phyloP scores from a whole-genome alignment of 2,888 invertebrate genomes.

The Cerceris rybyensis region DNA sequence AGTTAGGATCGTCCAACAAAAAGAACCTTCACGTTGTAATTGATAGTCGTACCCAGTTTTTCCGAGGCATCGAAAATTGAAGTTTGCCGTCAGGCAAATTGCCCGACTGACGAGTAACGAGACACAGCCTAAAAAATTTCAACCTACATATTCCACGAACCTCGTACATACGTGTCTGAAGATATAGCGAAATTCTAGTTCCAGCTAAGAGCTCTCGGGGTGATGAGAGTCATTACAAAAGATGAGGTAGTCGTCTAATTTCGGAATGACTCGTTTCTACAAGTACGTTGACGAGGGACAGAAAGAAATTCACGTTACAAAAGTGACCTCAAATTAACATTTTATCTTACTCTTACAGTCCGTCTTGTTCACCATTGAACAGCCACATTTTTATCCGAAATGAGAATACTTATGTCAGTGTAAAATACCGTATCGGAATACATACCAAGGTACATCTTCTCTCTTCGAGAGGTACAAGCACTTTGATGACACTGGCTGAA shows the following conservation, averaged over 20 bases:
- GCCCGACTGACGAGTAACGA: slow-evolving; percentile 27
- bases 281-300: slow-evolving; percentile 2
- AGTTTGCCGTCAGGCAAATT: slow-evolving; percentile 5
- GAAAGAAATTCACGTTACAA: slow-evolving; percentile 1
- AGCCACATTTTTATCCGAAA: neutral
- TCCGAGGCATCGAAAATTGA: neutral
- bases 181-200: slow-evolving; percentile 29
- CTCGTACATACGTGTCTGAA: neutral
- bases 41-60: neutral
- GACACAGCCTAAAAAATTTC: slow-evolving; percentile 15
- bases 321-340: slow-evolving; percentile 46
- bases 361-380: neutral
- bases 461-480: no score
- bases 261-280: slow-evolving; percentile 41
- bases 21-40: no score
- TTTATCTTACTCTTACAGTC: slow-evolving; percentile 22
- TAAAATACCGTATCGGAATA: no score
- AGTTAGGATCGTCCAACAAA: no score
- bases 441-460: no score
- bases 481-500: neutral
- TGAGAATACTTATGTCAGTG: neutral
- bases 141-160: neutral
- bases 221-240: slow-evolving; percentile 59
- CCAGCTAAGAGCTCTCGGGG: slow-evolving; percentile 39
- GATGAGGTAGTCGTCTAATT: slow-evolving; percentile 51